These are phyloP conservation scores for Drosophila macrospina DNA, from an alignment of 2,888 invertebrate genomes.

Conservation along the genomic window DNA sequence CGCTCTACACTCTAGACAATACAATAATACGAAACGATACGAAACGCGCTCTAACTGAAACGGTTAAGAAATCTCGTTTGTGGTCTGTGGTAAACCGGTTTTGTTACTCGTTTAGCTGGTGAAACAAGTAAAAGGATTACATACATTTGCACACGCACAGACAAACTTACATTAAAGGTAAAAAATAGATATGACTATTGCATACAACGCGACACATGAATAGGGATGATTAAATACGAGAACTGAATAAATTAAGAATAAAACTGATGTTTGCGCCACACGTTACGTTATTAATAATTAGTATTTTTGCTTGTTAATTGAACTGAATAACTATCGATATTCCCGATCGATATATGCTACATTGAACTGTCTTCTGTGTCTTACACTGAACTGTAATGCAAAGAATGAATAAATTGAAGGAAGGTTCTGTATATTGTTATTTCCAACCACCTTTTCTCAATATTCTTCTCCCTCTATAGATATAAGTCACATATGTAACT, in stretches of 20 bases:
- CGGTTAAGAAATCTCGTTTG: slow-evolving; percentile 65
- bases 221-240: background rate
- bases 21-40: slow-evolving; percentile 4
- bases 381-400: background rate
- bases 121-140: slow-evolving; percentile 61
- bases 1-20: slow-evolving; percentile 43
- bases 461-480: background rate
- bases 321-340: background rate
- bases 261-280: background rate
- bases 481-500: background rate
- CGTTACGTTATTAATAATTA: background rate
- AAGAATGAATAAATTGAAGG: no score
- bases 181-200: slow-evolving; percentile 31
- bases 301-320: slow-evolving; percentile 3
- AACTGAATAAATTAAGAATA: slow-evolving; percentile 5
- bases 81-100: slow-evolving; percentile 50
- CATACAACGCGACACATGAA: slow-evolving; percentile 13
- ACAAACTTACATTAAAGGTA: slow-evolving; percentile 15
- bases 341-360: background rate
- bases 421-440: background rate
- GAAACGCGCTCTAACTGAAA: slow-evolving; percentile 45
- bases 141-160: slow-evolving; percentile 19
- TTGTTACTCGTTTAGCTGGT: slow-evolving; percentile 52
- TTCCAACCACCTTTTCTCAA: background rate
- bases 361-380: no score